phyloP scores from a whole-genome alignment of 2,113 vertebrate genomes.

The Varanus salvator region DNA sequence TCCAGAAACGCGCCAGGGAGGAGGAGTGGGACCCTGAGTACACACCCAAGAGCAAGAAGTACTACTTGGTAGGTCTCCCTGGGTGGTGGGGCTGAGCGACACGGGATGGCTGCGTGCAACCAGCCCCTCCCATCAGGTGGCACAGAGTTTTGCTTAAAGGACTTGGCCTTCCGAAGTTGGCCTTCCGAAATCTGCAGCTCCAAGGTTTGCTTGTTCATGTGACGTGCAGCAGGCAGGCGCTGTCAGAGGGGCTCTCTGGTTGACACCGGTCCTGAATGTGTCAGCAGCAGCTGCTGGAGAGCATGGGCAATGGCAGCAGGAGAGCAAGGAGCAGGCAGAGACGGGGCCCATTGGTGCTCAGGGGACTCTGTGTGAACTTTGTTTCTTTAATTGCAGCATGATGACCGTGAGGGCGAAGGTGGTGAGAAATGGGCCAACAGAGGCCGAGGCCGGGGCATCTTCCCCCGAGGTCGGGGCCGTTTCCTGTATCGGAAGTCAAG shows the following conservation, averaged over 20 bases:
- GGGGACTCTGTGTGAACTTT: neutral
- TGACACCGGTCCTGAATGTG: neutral
- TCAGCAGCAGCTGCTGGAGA: fast-evolving
- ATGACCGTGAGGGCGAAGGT: conserved; percentile 87
- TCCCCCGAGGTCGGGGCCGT: conserved; percentile 84
- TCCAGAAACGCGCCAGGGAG: conserved; percentile 81
- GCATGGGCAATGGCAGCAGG: neutral
- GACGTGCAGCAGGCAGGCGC: neutral
- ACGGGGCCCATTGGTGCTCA: neutral
- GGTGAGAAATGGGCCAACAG: conserved; percentile 84
- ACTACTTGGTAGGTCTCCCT: conserved; percentile 88
- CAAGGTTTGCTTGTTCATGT: neutral
- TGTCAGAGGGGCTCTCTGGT: neutral
- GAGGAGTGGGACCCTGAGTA: conserved; percentile 94
- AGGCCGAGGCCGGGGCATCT: conserved; percentile 84
- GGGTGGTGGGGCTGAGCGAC: fast-evolving
- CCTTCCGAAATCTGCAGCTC: too few species aligned
- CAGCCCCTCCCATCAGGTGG: neutral
- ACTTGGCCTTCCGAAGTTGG: too few species aligned
- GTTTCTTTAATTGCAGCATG: conserved; percentile 80
- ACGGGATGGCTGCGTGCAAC: neutral
- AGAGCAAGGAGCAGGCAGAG: too few species aligned
- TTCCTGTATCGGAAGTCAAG: conserved; percentile 93
- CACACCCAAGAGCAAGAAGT: conserved; percentile 93
- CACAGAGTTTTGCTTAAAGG: neutral